A percentile compares a stretch with the other conserved stretches of the same genome.
phyloP scores from a whole-genome alignment of 2,113 vertebrate genomes.

The Ornithorhynchus anatinus region DNA sequence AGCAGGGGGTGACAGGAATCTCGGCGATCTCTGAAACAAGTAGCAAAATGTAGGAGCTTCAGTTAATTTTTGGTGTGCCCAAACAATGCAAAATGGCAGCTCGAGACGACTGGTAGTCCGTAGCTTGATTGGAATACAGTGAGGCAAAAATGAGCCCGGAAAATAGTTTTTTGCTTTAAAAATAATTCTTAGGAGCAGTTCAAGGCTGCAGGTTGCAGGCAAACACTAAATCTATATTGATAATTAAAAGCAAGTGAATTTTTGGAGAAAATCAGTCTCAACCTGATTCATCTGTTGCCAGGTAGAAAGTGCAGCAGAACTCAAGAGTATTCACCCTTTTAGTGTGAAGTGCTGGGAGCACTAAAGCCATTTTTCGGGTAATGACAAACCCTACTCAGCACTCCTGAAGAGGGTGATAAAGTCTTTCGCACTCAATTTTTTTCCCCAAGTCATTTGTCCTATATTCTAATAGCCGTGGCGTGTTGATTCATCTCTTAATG shows the following conservation, averaged over 20 bases:
- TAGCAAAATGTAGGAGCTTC: too few species aligned
- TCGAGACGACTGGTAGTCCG: too few species aligned
- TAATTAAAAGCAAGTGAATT: not conserved
- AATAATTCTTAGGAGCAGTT: not conserved
- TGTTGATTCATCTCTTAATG: not conserved
- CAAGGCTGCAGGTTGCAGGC: not conserved
- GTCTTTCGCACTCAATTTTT: not conserved
- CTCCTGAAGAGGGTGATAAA: not conserved
- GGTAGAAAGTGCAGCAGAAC: not conserved
- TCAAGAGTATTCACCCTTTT: not conserved
- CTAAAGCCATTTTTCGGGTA: not conserved
- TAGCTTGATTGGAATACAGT: too few species aligned
- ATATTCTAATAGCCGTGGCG: not conserved
- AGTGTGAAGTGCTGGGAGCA: not conserved
- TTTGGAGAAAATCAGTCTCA: not conserved
- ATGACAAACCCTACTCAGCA: not conserved
- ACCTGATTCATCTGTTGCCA: not conserved
- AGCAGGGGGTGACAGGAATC: too few species aligned
- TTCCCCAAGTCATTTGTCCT: not conserved
- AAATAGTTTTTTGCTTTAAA: not conserved
- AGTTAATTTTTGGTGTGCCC: too few species aligned
- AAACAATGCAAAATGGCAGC: too few species aligned
- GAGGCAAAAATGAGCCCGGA: not conserved
- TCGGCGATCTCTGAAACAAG: too few species aligned
- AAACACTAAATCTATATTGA: not conserved